phyloP scores from a whole-genome alignment of 2,888 invertebrate species.

The Orthonevra nobilis region DNA sequence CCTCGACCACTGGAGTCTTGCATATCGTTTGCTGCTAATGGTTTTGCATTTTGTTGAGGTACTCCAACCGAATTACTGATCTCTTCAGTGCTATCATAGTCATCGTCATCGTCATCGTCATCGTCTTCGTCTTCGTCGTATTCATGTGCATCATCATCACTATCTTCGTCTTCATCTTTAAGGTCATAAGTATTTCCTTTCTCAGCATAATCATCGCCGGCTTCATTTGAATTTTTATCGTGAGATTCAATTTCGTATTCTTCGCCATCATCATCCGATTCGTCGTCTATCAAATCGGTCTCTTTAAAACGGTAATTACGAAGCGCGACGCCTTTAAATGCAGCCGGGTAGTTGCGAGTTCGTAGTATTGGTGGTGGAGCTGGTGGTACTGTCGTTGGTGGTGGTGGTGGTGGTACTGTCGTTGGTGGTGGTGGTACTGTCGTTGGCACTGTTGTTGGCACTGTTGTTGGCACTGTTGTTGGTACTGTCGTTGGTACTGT shows the following conservation, averaged over 20 bases:
- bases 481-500: too few species aligned
- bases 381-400: too few species aligned
- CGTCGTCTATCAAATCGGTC: slow-evolving; percentile 13
- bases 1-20: too few species aligned
- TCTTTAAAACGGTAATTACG: slow-evolving; percentile 16
- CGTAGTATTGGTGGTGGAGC: too few species aligned
- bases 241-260: too few species aligned
- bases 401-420: too few species aligned
- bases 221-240: too few species aligned
- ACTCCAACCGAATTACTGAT: background rate
- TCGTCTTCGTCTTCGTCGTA: background rate
- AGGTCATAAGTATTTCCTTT: slow-evolving; percentile 42
- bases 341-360: background rate
- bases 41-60: background rate
- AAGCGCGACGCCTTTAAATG: background rate
- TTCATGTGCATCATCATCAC: background rate
- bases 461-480: too few species aligned
- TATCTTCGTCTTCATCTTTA: background rate
- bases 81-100: background rate
- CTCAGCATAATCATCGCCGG: background rate
- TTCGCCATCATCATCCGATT: slow-evolving; percentile 19
- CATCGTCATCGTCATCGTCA: background rate
- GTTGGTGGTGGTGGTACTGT: too few species aligned
- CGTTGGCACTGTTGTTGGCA: too few species aligned
- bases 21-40: background rate